Percentiles rank a stretch among this genome's conserved stretches.
Evolutionary conservation across 2,113 vertebrate species (phyloP).

Genomic region (Sylvia atricapilla): DNA sequence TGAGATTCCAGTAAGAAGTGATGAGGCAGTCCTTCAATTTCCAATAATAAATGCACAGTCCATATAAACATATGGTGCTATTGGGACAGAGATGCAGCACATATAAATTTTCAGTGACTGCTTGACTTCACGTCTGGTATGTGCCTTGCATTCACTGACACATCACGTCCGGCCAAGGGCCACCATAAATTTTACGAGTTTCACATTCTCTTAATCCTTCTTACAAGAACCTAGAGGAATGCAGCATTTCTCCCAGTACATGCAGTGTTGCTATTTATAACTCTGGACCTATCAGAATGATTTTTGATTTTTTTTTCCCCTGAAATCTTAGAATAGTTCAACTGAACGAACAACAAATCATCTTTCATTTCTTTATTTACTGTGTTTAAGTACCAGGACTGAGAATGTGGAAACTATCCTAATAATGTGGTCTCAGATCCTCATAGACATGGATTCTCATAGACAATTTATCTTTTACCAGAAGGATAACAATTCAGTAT

Average conservation of each 20-base stretch:
- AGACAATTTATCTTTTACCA: neutral
- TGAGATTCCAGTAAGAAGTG: conserved; percentile 11
- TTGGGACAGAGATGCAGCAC: neutral
- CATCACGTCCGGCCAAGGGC: neutral
- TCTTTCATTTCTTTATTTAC: conserved; percentile 20
- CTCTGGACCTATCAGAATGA: neutral
- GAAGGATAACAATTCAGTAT: neutral
- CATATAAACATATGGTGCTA: conserved; percentile 3
- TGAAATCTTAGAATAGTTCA: conserved; percentile 18
- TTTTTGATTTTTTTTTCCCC: neutral
- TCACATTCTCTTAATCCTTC: conserved; percentile 27
- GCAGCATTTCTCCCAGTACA: neutral
- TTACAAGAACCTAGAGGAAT: neutral
- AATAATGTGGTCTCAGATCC: neutral
- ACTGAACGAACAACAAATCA: neutral
- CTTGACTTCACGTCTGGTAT: neutral
- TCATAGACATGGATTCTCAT: neutral
- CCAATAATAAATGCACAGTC: conserved; percentile 11
- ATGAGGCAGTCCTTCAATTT: conserved; percentile 13
- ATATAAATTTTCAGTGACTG: conserved; percentile 11
- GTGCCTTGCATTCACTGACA: conserved; percentile 2
- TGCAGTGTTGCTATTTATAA: conserved; percentile 1
- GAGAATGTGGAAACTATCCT: conserved; percentile 1
- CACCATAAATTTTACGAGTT: neutral
- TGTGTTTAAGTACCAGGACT: neutral